These are phyloP conservation scores for Troides helena DNA, from an alignment of 2,888 invertebrate genomes.

Conservation along the genomic window DNA sequence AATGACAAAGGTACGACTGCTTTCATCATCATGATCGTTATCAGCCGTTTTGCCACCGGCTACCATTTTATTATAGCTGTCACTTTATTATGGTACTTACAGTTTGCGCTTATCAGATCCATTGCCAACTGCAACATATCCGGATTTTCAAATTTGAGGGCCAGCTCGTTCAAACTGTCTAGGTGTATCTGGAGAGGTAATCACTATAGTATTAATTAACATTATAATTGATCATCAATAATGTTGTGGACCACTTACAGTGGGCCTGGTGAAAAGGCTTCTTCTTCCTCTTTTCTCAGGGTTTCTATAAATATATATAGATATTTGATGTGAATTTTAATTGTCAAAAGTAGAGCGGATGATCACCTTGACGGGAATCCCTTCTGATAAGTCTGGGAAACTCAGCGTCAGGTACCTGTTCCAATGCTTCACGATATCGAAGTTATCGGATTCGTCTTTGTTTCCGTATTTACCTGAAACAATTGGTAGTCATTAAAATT, in stretches of 20 bases:
- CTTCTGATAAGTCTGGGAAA: constrained; percentile 38
- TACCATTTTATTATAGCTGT: no score
- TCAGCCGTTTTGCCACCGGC: no score
- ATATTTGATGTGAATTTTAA: no score
- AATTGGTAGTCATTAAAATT: constrained; percentile 10
- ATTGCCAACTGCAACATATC: constrained; percentile 40
- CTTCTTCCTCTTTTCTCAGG: no score
- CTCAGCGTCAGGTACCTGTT: constrained; percentile 39
- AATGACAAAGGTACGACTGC: no score
- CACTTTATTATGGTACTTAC: constrained; percentile 38
- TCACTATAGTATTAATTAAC: no score
- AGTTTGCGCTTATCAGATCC: constrained; percentile 39
- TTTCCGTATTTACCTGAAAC: constrained; percentile 47
- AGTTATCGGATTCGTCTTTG: constrained; percentile 27
- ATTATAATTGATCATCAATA: no score
- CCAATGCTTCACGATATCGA: constrained; percentile 32
- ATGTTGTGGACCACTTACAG: no score
- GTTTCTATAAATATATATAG: no score
- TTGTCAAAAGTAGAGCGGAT: no score
- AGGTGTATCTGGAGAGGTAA: constrained; percentile 40
- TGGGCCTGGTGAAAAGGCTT: no score
- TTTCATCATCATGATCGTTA: no score
- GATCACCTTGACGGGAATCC: constrained; percentile 38
- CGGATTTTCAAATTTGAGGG: constrained; percentile 41
- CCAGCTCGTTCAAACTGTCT: constrained; percentile 37